Base-by-base conservation (phyloP, 1,140 invertebrate genomes). In the Choristoneura fumiferana region DNA sequence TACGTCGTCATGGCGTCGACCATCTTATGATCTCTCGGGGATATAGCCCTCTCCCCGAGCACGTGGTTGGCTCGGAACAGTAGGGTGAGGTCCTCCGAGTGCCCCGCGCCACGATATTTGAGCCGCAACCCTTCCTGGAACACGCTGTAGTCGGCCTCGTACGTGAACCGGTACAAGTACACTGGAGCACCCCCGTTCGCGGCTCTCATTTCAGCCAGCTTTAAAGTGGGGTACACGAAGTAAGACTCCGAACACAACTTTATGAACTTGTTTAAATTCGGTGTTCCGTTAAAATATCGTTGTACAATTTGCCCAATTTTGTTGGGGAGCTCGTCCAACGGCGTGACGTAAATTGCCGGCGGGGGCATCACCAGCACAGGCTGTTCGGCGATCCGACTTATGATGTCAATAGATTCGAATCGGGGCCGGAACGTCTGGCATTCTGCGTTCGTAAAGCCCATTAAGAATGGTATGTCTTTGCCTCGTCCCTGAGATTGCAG, bases 11-110 rank as follows among this genome's bases (percentile, higher is more conserved):
- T 80, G 66, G 71, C 69, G 1, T 73, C 59, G 9, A 56, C 54
- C 66, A 82, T 77, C 1, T 55, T 15, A 18, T 65, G 56, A 35
- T 78, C 74, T 8, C 9, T 12, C 17, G 18, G 9, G 58, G n/a
- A 60, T 64, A 3, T 63, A 57, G 0, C 54, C 43, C n/a, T 62
- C 54, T 4, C 35, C 38, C 57, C 62, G 3, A 76, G 36, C 18
- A 76, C 64, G 0, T 75, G 68, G 34, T 84, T 85, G 0, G 67
- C 54, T 57, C 67, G 67, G 57, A 88, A 81, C 10, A 81, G 43
- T 49, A 79, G 84, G 2, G 79, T 82, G 33, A 84, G 22, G 58
- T 88, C 85, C 35, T 88, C 83, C 0, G 85, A 60, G 38, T 88
- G 85, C 0, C 63, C 74, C 1, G 75, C 81, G 5, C 83, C 84